These are phyloP conservation scores for Charina bottae DNA, from an alignment of 2,113 vertebrate genomes.

Conservation along the genomic window DNA sequence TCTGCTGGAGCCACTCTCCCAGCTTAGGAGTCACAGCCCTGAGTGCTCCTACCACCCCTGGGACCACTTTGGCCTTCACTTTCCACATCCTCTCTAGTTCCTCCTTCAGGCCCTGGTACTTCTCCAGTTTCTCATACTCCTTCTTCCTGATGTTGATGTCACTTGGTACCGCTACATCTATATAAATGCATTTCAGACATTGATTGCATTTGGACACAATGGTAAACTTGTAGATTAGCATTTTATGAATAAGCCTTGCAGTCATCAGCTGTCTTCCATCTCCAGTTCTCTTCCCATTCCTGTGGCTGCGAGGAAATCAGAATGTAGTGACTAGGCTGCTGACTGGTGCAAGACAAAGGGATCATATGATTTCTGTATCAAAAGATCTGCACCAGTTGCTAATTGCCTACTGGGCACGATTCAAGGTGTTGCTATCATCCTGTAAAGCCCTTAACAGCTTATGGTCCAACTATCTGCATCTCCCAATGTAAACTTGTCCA, in stretches of 20 bases:
- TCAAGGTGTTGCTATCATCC: not conserved
- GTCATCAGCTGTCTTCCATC: not conserved
- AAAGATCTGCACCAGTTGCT: not conserved
- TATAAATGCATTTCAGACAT: not conserved
- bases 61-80: no score
- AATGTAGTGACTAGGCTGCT: not conserved
- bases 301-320: not conserved
- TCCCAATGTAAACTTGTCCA: not conserved
- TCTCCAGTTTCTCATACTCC: no score
- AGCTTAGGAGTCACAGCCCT: no score
- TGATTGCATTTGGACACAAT: not conserved
- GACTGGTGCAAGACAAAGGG: not conserved
- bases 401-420: not conserved
- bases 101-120: no score
- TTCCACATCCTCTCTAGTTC: no score
- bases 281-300: not conserved
- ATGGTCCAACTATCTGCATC: not conserved
- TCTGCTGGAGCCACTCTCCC: no score
- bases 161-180: no score
- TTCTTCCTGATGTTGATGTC: no score
- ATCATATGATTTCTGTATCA: not conserved
- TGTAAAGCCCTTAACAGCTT: no score
- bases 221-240: not conserved
- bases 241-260: not conserved
- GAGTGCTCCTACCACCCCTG: no score